Evolutionary conservation across 2,888 invertebrate genomes (phyloP).

Genomic region (Lordiphosa andalusiaca): DNA sequence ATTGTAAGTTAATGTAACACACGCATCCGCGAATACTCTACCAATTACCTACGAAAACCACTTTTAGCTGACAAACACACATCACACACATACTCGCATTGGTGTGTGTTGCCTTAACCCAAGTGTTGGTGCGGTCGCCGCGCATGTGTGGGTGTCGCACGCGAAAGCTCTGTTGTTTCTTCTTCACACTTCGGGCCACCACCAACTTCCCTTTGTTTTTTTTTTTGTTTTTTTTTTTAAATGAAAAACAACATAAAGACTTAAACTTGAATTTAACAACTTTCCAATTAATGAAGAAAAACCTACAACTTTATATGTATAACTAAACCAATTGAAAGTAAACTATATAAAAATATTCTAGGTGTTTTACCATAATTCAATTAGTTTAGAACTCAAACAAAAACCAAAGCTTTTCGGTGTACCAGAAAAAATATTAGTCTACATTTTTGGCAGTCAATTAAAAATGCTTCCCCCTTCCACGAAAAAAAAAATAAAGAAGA

Average conservation of each 20-base stretch:
- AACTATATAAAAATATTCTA: constrained; percentile 40
- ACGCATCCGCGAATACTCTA: neutral
- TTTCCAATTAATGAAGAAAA: constrained; percentile 25
- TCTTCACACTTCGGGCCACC: constrained; percentile 22
- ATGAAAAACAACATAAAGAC: constrained; percentile 72
- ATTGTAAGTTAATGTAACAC: constrained; percentile 22
- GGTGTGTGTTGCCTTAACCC: constrained; percentile 42
- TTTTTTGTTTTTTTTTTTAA: too few species aligned
- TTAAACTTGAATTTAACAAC: constrained; percentile 66
- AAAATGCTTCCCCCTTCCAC: constrained; percentile 34
- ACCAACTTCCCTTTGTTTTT: constrained; percentile 58
- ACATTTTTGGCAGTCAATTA: constrained; percentile 69
- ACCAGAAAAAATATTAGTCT: constrained; percentile 42
- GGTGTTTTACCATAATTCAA: constrained; percentile 62
- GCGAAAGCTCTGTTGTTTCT: neutral
- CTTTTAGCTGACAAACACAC: constrained; percentile 32
- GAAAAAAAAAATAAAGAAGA: neutral
- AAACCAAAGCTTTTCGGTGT: constrained; percentile 37
- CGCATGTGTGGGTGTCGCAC: constrained; percentile 8
- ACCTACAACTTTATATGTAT: constrained; percentile 11
- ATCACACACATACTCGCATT: too few species aligned
- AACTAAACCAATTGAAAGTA: constrained; percentile 10
- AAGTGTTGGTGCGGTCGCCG: constrained; percentile 5
- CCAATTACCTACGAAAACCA: constrained; percentile 17
- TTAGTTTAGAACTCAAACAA: constrained; percentile 35